Base-by-base conservation (phyloP, 2,797 vertebrate species). In the Alca torda region DNA sequence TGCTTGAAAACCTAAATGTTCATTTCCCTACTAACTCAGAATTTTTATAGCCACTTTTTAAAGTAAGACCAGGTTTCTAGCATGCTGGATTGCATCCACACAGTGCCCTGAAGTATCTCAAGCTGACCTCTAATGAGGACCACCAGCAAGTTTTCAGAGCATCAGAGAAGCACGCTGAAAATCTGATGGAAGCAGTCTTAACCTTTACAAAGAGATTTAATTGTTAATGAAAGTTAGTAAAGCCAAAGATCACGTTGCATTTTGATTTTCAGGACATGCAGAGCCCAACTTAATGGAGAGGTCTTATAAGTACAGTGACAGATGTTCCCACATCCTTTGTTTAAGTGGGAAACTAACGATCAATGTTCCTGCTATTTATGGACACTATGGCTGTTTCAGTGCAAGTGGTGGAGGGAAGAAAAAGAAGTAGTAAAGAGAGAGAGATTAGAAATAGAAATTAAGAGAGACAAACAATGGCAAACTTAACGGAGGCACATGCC, bases 261-360 rank as follows among this genome's bases (percentile, higher is more conserved):
- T 94, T 82, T 91, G 43, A 84, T 78, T 56, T 84, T 69, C 78
- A 95, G 51, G 50, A 75, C 68, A 79, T 56, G 72, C 56, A 94
- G 57, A 82, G 67, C 39, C 37, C 37, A 94, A n/a, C 60, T 85
- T 92, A 93, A 74, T 33, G 53, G 64, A 92, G 97, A 97, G 97
- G 97, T 97, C 97, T 95, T 87, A 84, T 97, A 97, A 97, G 94
- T 93, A 92, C 97, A 96, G 89, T 97, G 97, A 97, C 97, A 97
- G 97, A 94, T 88, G 90, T 64, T 94, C 59, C 95, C 96, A 94
- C 51, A 64, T 77, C 45, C 84, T 93, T 87, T 78, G 30, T 85
- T 90, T 84, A 93, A 93, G 73, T 77, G 53, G 85, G 61, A 93
- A 84, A 86, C 60, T 89, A 95, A 95, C 56, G 72, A 96, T 84